phyloP scores from a whole-genome alignment of 2,113 vertebrate species.

The Dissostichus mawsoni region DNA sequence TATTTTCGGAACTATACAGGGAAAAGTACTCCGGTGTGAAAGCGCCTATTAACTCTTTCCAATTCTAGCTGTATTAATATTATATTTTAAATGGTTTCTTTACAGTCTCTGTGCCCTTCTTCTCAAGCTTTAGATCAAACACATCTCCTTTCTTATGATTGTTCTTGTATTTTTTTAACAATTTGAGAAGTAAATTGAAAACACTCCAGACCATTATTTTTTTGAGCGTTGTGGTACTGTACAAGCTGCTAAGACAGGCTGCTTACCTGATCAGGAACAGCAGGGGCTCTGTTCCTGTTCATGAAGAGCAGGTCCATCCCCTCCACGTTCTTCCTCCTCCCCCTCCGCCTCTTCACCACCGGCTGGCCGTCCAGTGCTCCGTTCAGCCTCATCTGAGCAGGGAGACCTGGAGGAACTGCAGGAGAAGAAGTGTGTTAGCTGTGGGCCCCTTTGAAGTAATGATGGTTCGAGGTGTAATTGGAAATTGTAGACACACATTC shows the following conservation, averaged over 20 bases:
- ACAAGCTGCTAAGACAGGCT: neutral
- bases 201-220: neutral
- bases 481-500: neutral
- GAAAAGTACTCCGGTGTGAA: too few relatives aligned
- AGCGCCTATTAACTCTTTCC: too few relatives aligned
- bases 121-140: too few relatives aligned
- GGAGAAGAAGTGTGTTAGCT: slow-evolving; percentile 29
- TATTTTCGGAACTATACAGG: too few relatives aligned
- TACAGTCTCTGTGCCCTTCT: too few relatives aligned
- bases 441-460: neutral
- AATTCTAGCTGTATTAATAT: too few relatives aligned
- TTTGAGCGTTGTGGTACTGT: neutral
- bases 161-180: too few relatives aligned
- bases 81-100: too few relatives aligned
- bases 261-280: slow-evolving; percentile 87
- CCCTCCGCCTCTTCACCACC: slow-evolving; percentile 91
- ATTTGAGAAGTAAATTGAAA: too few relatives aligned
- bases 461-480: neutral
- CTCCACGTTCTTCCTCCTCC: slow-evolving; percentile 97
- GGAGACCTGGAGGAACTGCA: slow-evolving; percentile 79
- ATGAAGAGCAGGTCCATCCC: slow-evolving; percentile 93
- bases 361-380: slow-evolving; percentile 91
- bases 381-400: slow-evolving; percentile 88
- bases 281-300: slow-evolving; percentile 87
- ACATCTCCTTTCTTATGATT: too few relatives aligned